Evolutionary conservation across 2,888 invertebrate species (phyloP).

Genomic region (Lymantria monacha): DNA sequence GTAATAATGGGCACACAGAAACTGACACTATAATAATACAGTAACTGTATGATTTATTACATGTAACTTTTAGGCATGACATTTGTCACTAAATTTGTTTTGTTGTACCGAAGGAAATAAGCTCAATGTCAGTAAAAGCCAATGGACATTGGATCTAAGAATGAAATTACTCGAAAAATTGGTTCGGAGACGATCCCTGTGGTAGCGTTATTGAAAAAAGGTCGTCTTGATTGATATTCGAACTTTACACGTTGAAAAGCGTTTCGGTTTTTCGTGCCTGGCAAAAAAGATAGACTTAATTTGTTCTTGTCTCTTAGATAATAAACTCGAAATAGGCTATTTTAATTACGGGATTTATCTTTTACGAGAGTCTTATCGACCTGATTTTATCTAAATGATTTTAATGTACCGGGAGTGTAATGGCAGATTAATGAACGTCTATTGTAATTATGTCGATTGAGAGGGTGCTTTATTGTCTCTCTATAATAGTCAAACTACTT

Average conservation of each 20-base stretch:
- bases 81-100: slow-evolving; percentile 47
- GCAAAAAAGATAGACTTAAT: slow-evolving; percentile 79
- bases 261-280: slow-evolving; percentile 72
- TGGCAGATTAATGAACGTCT: slow-evolving; percentile 46
- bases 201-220: slow-evolving; percentile 78
- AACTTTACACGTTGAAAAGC: slow-evolving; percentile 71
- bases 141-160: slow-evolving; percentile 56
- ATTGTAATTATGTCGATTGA: slow-evolving; percentile 44
- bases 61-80: slow-evolving; percentile 22
- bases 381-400: slow-evolving; percentile 60
- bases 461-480: slow-evolving; percentile 19
- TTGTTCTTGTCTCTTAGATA: slow-evolving; percentile 78
- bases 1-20: background rate
- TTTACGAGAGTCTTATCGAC: slow-evolving; percentile 60
- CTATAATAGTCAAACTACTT: background rate
- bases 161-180: slow-evolving; percentile 74
- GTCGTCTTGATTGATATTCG: slow-evolving; percentile 77
- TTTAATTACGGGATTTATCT: slow-evolving; percentile 75
- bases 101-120: slow-evolving; percentile 26
- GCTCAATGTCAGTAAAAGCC: slow-evolving; percentile 31
- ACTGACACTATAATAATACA: background rate
- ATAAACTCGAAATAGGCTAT: slow-evolving; percentile 72
- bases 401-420: slow-evolving; percentile 54
- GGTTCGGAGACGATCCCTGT: slow-evolving; percentile 58
- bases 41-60: slow-evolving; percentile 5